Percentiles rank a stretch among this genome's conserved stretches.
phyloP scores from a whole-genome alignment of 1,140 invertebrate species.

The Drosophila pseudoobscura region DNA sequence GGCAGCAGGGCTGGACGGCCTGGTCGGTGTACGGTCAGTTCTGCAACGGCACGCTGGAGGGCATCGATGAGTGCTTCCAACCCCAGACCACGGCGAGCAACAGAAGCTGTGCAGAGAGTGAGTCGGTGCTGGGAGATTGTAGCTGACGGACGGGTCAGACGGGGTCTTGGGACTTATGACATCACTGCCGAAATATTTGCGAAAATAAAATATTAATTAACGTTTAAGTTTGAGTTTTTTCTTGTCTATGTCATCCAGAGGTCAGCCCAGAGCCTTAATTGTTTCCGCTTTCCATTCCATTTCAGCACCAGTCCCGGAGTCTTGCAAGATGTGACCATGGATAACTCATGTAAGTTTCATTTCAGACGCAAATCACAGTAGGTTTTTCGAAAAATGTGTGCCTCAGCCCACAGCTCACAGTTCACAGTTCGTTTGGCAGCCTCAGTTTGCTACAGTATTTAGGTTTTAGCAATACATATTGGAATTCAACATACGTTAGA shows the following conservation, averaged over 20 bases:
- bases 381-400: not conserved
- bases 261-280: conserved; percentile 35
- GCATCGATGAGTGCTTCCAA: conserved; percentile 63
- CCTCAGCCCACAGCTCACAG: too few species aligned
- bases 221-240: conserved; percentile 29
- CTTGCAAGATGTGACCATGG: conserved; percentile 85
- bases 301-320: conserved; percentile 85
- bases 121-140: conserved; percentile 2
- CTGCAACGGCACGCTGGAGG: conserved; percentile 76
- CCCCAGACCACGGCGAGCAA: conserved; percentile 18
- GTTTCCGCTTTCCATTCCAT: conserved; percentile 59
- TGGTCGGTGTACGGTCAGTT: conserved; percentile 87
- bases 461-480: conserved; percentile 30
- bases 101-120: too few species aligned
- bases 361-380: not conserved
- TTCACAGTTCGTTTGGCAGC: too few species aligned
- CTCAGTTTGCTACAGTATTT: not conserved
- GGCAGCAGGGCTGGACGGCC: conserved; percentile 87
- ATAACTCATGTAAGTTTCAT: conserved; percentile 78
- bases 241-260: conserved; percentile 26
- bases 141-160: conserved; percentile 15
- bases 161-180: conserved; percentile 41
- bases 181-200: conserved; percentile 57
- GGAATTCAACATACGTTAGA: too few species aligned
- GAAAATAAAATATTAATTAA: conserved; percentile 48